These are phyloP conservation scores for Apamea anceps DNA, from an alignment of 2,888 invertebrate species.

Conservation along the genomic window DNA sequence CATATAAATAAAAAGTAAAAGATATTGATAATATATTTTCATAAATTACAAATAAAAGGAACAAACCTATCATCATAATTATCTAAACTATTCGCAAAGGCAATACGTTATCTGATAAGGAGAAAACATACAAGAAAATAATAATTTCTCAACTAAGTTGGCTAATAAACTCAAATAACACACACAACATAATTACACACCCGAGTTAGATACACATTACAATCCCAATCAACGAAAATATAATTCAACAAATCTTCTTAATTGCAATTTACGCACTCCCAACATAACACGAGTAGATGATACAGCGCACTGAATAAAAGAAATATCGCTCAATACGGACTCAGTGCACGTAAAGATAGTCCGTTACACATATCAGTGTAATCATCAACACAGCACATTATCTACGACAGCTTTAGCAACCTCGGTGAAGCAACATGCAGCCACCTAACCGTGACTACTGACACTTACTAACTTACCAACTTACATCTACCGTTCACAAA, in stretches of 20 bases:
- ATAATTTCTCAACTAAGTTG: conserved; percentile 9
- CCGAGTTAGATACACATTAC: conserved; percentile 38
- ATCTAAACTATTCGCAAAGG: background rate
- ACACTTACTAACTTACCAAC: conserved; percentile 77
- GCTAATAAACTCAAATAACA: conserved; percentile 25
- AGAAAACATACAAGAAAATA: conserved; percentile 1
- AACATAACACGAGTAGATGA: conserved; percentile 58
- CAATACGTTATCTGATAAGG: background rate
- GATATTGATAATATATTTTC: too few species aligned
- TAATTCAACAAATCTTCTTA: conserved; percentile 42
- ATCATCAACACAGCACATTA: conserved; percentile 79
- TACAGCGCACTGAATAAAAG: conserved; percentile 60
- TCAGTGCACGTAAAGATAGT: conserved; percentile 79
- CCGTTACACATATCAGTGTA: conserved; percentile 85
- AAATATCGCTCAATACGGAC: conserved; percentile 65
- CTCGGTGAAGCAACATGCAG: conserved; percentile 82
- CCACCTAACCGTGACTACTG: conserved; percentile 83
- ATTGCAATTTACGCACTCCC: conserved; percentile 59
- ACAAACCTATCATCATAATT: background rate
- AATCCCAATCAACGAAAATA: conserved; percentile 34
- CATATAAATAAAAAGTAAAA: background rate
- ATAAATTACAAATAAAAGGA: conserved; percentile 4
- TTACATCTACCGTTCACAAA: conserved; percentile 60
- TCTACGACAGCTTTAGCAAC: conserved; percentile 87
- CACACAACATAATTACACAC: conserved; percentile 33